These are phyloP conservation scores for Lagorchestes hirsutus DNA, from an alignment of 2,797 vertebrate species.

Conservation along the genomic window DNA sequence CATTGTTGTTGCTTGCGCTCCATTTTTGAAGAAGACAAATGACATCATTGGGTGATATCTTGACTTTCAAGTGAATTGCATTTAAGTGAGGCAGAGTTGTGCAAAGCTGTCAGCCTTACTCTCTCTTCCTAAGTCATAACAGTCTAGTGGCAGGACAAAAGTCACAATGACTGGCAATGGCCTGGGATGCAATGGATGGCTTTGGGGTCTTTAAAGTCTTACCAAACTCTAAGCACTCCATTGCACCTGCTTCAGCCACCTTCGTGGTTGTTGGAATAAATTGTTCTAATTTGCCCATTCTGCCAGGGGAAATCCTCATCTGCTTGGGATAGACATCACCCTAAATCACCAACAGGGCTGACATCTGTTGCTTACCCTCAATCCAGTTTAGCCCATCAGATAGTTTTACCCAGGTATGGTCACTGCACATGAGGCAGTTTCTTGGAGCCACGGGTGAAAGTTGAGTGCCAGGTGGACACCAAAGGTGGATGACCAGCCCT, in stretches of 20 bases:
- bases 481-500: not conserved
- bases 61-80: not conserved
- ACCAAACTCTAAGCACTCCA: not conserved
- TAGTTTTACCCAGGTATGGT: not conserved
- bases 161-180: not conserved
- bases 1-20: not conserved
- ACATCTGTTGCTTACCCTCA: not conserved
- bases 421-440: not conserved
- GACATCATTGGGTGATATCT: not conserved
- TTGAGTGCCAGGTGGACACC: not conserved
- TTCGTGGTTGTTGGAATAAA: not conserved
- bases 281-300: not conserved
- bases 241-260: not conserved
- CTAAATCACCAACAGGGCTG: not conserved
- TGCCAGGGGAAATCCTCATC: not conserved
- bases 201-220: not conserved
- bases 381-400: not conserved
- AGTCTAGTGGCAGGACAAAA: not conserved
- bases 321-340: not conserved
- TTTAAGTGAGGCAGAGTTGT: not conserved
- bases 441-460: not conserved
- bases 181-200: not conserved
- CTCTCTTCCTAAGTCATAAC: not conserved
- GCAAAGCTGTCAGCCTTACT: not conserved
- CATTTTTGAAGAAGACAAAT: not conserved